Base-by-base conservation (phyloP, 2,113 vertebrate genomes). In the Cisticola juncidis region DNA sequence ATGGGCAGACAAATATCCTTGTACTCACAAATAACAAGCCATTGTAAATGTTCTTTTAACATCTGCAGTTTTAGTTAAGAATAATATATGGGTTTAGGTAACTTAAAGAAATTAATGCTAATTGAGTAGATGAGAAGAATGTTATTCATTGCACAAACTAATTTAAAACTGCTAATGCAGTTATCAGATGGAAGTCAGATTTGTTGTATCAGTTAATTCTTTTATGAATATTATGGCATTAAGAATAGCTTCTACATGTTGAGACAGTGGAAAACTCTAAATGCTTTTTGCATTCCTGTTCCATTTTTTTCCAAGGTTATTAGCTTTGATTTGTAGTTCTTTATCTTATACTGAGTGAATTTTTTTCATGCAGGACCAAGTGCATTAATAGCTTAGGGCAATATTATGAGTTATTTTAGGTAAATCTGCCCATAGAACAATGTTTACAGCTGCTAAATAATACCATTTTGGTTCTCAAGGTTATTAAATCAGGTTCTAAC, bases 321-420 rank as follows among this genome's bases (percentile, higher is more conserved):
- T 90, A 79, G 47, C 42, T 91, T 88, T 94, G 38, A 83, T 72
- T 78, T 92, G 48, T 86, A 84, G 45, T 9, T 96, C 82, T 95
- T 95, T 77, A 25, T 85, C 58, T 80, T 70, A 71, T 13, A 44
- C n/a, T 15, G 56, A 83, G 42, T 35, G 26, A 36, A 7, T 26
- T 51, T 70, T 33, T 80, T 91, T 69, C 80, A 80, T 76, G 6
- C n/a, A 73, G 79, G 76, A 95, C 71, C 61, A 93, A 97, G 81
- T 80, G 74, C 71, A 53, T 86, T 82, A 73, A 84, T 86, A 81
- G 61, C 74, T 92, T 68, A 71, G 40, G 65, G 88, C 60, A 86
- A 19, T 78, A 73, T 78, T 91, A 53, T 56, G 65, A 92, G 51
- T 88, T 94, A 88, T 95, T 90, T 94, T 95, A 93, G 80, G 64